Percentiles rank a stretch among this genome's conserved stretches.
Evolutionary conservation across 2,113 vertebrate species (phyloP).

Genomic region (Petroica traversi): DNA sequence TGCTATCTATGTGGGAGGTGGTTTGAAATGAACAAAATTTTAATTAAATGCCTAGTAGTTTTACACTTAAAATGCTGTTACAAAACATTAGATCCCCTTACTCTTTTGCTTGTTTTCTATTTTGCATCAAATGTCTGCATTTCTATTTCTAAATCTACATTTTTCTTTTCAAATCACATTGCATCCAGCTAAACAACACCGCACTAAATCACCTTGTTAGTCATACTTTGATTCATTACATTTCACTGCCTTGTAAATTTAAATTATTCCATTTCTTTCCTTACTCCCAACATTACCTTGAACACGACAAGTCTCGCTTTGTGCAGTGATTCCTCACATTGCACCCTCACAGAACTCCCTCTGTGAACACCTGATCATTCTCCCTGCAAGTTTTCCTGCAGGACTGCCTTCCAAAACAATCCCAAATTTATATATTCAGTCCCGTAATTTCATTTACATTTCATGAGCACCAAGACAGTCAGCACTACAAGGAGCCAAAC

Average conservation of each 20-base stretch:
- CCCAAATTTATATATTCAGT: neutral
- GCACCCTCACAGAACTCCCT: neutral
- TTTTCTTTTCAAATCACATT: neutral
- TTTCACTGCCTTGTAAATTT: conserved; percentile 46
- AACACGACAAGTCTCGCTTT: neutral
- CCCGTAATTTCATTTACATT: neutral
- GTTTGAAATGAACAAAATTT: neutral
- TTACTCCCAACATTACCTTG: neutral
- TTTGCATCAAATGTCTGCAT: neutral
- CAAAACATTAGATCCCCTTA: neutral
- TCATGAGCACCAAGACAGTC: neutral
- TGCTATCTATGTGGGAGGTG: neutral
- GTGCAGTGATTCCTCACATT: neutral
- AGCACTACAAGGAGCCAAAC: neutral
- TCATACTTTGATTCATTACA: conserved; percentile 42
- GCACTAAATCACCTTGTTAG: conserved; percentile 19
- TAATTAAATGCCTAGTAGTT: neutral
- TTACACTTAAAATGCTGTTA: neutral
- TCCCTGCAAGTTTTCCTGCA: neutral
- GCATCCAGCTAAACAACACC: neutral
- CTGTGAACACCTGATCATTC: neutral
- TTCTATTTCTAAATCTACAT: neutral
- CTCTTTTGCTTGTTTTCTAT: neutral
- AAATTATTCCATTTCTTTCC: conserved; percentile 15
- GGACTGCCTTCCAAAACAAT: neutral